Evolutionary conservation across 2,797 vertebrate genomes (phyloP), one percentile per base, ranked within the genome.

Genomic region (Eutrigla gurnardus): DNA sequence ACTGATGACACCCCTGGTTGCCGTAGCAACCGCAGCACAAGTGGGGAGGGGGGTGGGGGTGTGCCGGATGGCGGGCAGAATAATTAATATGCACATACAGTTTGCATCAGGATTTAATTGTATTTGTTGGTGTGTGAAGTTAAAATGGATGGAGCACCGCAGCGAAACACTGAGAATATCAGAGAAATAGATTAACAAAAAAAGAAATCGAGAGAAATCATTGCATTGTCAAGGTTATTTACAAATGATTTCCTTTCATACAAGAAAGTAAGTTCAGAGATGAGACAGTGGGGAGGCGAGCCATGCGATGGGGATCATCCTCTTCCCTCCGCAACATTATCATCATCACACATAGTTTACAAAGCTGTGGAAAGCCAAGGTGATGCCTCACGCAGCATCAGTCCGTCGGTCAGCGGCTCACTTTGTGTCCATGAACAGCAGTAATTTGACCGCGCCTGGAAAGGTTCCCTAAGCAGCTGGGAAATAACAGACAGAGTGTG

Each of bases 41-140:
- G 49, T 80, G 25, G 67, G 43, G 70, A 36, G 32, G 37, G 61
- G 70, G 80, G 58, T 61, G 53, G 73, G 77, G 79, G 78, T 69
- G 88, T 80, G 89, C 54, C 65, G 63, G 84, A 83, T 80, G 83
- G 70, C 75, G 84, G 84, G 83, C 52, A 76, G 86, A 83, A 89
- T 85, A 93, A 94, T 94, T 94, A 94, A 94, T 93, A 92, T 93
- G 90, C 90, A 90, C 85, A 89, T 82, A 71, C 53, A 79, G 84
- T 78, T 68, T 71, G 71, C 82, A 88, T 46, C 67, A 8, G 70
- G 82, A 73, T 80, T 88, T 90, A 81, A 90, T 90, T 91, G 82
- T 65, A 81, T 90, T 88, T 90, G 88, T 88, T 90, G 83, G 74
- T 57, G 86, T 82, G 83, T 88, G 82, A 90, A 83, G 82, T 67